Evolutionary conservation across 2,888 invertebrate genomes (phyloP).

Genomic region (Thera obeliscata): DNA sequence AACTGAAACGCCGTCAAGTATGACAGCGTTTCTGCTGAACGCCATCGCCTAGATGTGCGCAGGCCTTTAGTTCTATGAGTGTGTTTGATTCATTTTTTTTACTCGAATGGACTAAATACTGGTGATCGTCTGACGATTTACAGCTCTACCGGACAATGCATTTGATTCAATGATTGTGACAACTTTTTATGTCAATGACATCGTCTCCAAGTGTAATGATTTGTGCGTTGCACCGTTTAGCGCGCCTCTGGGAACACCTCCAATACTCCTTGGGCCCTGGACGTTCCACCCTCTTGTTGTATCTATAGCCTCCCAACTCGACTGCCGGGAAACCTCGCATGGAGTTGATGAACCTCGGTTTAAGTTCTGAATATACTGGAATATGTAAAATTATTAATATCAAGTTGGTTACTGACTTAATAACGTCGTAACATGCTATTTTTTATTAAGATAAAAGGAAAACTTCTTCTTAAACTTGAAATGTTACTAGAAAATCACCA

Average conservation of each 20-base stretch:
- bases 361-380: slow-evolving; percentile 45
- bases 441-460: background rate
- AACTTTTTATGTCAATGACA: slow-evolving; percentile 53
- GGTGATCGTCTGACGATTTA: no score
- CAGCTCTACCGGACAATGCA: no score
- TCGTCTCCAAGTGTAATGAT: slow-evolving; percentile 57
- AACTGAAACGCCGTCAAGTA: no score
- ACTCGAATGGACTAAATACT: no score
- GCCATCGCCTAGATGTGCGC: no score
- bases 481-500: no score
- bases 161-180: slow-evolving; percentile 52
- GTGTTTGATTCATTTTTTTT: no score
- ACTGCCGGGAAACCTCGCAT: slow-evolving; percentile 57
- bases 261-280: slow-evolving; percentile 53
- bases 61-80: no score
- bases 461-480: no score
- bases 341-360: slow-evolving; percentile 47
- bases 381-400: slow-evolving; percentile 1
- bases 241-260: slow-evolving; percentile 60
- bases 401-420: background rate
- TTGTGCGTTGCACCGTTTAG: slow-evolving; percentile 55
- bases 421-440: background rate
- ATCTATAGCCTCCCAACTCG: slow-evolving; percentile 58
- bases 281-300: slow-evolving; percentile 59
- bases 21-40: no score